Percentiles rank a stretch among this genome's conserved stretches.
These are phyloP conservation scores for Cryptotermes secundus DNA, from an alignment of 1,140 invertebrate species.

Conservation along the genomic window DNA sequence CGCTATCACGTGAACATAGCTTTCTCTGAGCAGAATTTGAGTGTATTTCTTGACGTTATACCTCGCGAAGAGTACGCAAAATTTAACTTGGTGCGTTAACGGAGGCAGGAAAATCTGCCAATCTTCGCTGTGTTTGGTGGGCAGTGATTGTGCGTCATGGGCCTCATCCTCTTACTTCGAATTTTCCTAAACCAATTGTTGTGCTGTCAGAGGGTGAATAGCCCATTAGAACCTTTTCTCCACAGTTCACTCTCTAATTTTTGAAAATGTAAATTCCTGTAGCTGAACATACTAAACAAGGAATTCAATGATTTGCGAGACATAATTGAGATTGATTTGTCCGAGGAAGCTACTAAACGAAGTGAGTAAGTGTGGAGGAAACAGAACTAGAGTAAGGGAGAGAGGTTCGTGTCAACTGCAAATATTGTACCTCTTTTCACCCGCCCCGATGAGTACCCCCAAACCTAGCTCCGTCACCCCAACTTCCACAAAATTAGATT, in stretches of 20 bases:
- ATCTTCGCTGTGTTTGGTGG: background rate
- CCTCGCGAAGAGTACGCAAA: too few species aligned
- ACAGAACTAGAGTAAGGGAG: background rate
- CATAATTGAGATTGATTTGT: constrained; percentile 30
- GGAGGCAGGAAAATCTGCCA: background rate
- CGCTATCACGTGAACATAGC: too few species aligned
- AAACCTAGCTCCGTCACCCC: background rate
- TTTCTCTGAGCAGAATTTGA: too few species aligned
- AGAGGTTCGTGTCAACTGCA: background rate
- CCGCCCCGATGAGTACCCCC: background rate
- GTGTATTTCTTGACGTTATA: too few species aligned
- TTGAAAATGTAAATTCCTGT: background rate
- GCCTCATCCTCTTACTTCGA: background rate
- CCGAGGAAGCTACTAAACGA: constrained; percentile 3
- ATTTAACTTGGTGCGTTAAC: too few species aligned
- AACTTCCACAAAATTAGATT: constrained; percentile 30
- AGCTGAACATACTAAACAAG: background rate
- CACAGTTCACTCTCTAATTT: background rate
- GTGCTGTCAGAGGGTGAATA: background rate
- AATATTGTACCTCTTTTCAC: background rate
- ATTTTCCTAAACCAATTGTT: background rate
- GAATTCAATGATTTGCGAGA: constrained; percentile 29
- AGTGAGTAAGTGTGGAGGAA: background rate
- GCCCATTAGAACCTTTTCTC: background rate
- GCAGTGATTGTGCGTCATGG: background rate